Conservation (phyloP, 2,113 vertebrate genomes). For the Lates calcarifer region DNA sequence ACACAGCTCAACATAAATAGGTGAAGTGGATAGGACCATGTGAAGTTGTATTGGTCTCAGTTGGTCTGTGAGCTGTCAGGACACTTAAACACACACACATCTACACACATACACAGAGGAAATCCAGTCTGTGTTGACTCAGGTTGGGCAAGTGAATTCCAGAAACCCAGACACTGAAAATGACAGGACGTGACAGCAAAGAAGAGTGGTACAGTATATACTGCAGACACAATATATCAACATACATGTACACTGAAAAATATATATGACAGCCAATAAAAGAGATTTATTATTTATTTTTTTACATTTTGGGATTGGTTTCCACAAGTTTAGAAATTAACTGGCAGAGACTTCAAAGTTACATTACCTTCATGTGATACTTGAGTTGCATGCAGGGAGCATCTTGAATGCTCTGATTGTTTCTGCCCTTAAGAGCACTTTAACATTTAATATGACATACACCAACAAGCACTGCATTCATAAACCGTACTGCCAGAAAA, state of each 20-base stretch:
- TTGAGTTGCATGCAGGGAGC: not conserved
- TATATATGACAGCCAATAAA: not conserved
- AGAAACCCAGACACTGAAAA: not conserved
- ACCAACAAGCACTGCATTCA: not conserved
- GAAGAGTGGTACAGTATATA: not conserved
- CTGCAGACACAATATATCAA: not conserved
- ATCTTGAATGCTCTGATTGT: not conserved
- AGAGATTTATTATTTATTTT: too few species aligned
- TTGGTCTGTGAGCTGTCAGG: constrained; percentile 35
- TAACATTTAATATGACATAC: not conserved
- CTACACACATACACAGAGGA: not conserved
- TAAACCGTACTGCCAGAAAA: not conserved
- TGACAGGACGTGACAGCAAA: not conserved
- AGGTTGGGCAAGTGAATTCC: not conserved
- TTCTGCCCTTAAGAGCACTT: not conserved
- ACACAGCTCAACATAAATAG: constrained; percentile 31
- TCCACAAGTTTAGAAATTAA: not conserved
- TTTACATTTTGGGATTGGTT: not conserved
- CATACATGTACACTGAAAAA: not conserved
- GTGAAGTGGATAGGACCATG: constrained; percentile 20
- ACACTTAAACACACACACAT: not conserved
- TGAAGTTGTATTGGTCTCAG: constrained; percentile 28
- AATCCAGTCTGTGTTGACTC: not conserved
- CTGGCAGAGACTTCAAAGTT: too few species aligned
- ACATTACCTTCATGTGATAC: not conserved